Evolutionary conservation across 2,888 invertebrate species (phyloP), one percentile per base, ranked within the genome.

Genomic region (Trisateles emortualis): DNA sequence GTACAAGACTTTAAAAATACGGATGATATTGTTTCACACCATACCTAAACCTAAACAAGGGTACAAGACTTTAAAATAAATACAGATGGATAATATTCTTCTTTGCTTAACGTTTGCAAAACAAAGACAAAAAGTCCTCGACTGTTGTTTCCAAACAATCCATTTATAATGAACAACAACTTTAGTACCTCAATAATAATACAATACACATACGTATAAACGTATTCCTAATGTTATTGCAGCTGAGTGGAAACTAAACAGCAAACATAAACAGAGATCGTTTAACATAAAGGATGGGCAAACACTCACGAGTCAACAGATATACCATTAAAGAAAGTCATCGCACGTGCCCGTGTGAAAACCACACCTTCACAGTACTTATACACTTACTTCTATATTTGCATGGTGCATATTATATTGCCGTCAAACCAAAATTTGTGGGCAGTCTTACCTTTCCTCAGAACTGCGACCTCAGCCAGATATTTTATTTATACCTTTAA

Each of bases 291-390:
- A 72, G 65, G 72, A 72, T 62, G 47, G 48, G 64, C 64, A 68
- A 68, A 68, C 73, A 68, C 76, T 73, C 74, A 64, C 68, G 61
- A 72, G 70, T 68, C 66, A 74, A 76, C 78, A 84, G 83, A 83
- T 72, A 84, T 73, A 74, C 77, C 79, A 82, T 85, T 83, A 79
- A 70, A 72, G 75, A 77, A 81, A 80, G 76, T 72, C 42, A 59
- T 30, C 48, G 33, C 36, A 38, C 46, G 29, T 30, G 46, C 29
- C 26, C 17, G 13, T 3, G 5, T 19, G 4, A 11, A 17, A 30
- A 68, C 48, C 40, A 22, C 53, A 43, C 53, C 52, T 57, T 63
- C 16, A 0, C 17, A 42, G 17, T 22, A 17, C 17, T 6, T 33
- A 16, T 17, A 29, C 29, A 9, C n/a, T n/a, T n/a, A n/a, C n/a